These are phyloP conservation scores for Salvelinus namaycush DNA, from an alignment of 2,113 vertebrate species.

Conservation along the genomic window DNA sequence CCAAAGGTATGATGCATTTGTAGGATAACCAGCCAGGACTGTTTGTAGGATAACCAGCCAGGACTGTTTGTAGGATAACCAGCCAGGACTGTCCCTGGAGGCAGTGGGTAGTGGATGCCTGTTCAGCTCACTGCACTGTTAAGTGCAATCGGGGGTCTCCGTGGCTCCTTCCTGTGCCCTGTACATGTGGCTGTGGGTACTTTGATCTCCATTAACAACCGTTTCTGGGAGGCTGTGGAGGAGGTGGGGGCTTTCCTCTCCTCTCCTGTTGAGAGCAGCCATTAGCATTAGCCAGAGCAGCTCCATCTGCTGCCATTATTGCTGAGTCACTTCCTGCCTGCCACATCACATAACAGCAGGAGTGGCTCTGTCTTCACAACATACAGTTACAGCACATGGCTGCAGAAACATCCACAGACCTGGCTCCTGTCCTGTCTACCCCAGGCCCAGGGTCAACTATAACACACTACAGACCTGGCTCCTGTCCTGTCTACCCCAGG, in stretches of 20 bases:
- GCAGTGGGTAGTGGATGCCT: neutral
- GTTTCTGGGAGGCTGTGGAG: neutral
- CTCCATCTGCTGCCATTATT: constrained; percentile 41
- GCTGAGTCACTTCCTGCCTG: constrained; percentile 4
- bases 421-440: no score
- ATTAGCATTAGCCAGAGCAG: constrained; percentile 38
- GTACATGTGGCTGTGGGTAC: no score
- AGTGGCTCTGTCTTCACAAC: constrained; percentile 6
- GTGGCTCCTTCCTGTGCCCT: no score
- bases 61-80: neutral
- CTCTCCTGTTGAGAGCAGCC: constrained; percentile 30
- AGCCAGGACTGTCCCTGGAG: no score
- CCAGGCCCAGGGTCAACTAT: neutral
- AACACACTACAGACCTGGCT: no score
- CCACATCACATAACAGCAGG: constrained; percentile 4
- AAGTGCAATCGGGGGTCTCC: neutral
- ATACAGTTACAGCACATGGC: neutral
- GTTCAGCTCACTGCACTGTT: constrained; percentile 14
- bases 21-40: no score
- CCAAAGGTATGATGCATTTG: no score
- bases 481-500: no score
- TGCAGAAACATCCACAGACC: neutral
- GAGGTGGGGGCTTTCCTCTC: constrained; percentile 2
- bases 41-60: no score
- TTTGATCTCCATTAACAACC: neutral